These are phyloP conservation scores for Armadillidium nasatum DNA, from an alignment of 1,140 invertebrate genomes.

Conservation along the genomic window DNA sequence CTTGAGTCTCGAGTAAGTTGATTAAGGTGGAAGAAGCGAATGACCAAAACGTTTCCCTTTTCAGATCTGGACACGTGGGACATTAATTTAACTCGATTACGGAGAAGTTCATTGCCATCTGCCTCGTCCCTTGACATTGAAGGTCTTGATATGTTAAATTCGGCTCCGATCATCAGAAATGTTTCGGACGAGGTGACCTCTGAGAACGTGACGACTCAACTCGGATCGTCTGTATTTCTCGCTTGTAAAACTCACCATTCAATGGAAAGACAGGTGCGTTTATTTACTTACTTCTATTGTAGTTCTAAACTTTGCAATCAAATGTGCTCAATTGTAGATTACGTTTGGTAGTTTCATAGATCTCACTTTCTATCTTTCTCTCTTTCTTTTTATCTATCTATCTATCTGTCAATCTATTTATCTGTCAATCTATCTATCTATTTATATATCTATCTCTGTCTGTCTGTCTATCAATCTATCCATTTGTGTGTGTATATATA, in stretches of 20 bases:
- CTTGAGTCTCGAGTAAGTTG: too few relatives aligned
- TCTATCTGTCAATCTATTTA: too few relatives aligned
- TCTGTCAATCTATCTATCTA: too few relatives aligned
- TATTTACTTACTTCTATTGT: background rate
- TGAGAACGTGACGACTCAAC: slow-evolving; percentile 20
- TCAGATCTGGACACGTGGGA: background rate
- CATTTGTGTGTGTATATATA: too few relatives aligned
- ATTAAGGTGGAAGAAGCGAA: too few relatives aligned
- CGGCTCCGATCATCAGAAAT: background rate
- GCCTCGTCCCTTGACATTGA: background rate
- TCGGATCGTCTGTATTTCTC: slow-evolving; percentile 26
- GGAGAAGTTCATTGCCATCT: background rate
- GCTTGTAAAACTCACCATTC: slow-evolving; percentile 26
- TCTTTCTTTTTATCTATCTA: too few relatives aligned
- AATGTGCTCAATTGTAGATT: too few relatives aligned
- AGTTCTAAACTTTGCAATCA: too few relatives aligned
- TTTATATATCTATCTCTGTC: too few relatives aligned
- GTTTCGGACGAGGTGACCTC: background rate
- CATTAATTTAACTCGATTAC: background rate
- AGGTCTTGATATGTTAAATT: background rate
- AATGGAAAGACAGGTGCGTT: slow-evolving; percentile 27
- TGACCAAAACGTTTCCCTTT: background rate
- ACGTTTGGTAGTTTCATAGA: too few relatives aligned
- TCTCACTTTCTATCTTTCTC: too few relatives aligned
- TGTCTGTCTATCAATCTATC: too few relatives aligned